Evolutionary conservation across 2,113 vertebrate species (phyloP).

Genomic region (Edolisoma coerulescens): DNA sequence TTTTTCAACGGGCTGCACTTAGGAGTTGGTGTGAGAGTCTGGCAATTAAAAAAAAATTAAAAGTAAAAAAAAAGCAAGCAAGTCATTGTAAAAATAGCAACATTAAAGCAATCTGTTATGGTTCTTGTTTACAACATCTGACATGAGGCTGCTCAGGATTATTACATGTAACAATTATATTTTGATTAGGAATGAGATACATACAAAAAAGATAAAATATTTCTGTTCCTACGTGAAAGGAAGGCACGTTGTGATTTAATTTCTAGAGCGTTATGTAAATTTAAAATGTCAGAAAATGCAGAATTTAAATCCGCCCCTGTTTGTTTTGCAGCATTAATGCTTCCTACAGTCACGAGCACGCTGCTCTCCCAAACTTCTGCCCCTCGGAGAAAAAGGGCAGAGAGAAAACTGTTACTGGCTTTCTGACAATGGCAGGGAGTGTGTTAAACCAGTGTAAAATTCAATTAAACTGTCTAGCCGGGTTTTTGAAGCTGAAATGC

Average conservation of each 20-base stretch:
- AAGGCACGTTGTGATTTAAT: constrained; percentile 15
- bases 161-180: constrained; percentile 53
- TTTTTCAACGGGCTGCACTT: neutral
- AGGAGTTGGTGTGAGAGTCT: neutral
- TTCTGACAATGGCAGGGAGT: constrained; percentile 79
- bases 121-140: constrained; percentile 41
- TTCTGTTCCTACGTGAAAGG: neutral
- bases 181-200: constrained; percentile 35
- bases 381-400: constrained; percentile 65
- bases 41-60: neutral
- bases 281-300: constrained; percentile 19
- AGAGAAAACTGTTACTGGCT: constrained; percentile 78
- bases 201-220: neutral
- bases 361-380: constrained; percentile 71
- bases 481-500: constrained; percentile 87
- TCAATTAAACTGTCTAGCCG: constrained; percentile 88
- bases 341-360: constrained; percentile 30
- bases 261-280: neutral
- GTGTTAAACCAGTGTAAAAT: constrained; percentile 89
- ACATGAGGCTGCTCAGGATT: constrained; percentile 8
- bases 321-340: constrained; percentile 47
- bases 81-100: constrained; percentile 27
- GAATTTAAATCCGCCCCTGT: constrained; percentile 23
- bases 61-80: neutral
- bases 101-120: constrained; percentile 44